Percentiles rank a stretch among this genome's conserved stretches.
Evolutionary conservation across 2,888 invertebrate species (phyloP).

Genomic region (Biston betularia): DNA sequence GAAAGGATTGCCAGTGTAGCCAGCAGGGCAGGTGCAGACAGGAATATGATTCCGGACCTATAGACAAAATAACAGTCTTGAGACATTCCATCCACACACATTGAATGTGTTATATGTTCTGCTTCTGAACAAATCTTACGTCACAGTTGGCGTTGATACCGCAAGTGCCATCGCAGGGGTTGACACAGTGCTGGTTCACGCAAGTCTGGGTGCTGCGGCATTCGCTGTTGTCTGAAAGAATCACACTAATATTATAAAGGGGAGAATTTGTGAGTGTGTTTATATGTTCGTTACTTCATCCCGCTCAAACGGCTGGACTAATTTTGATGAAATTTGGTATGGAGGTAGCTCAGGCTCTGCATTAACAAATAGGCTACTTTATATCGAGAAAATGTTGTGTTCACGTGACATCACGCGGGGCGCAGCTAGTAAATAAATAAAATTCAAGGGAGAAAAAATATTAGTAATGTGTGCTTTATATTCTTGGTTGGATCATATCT

Average conservation of each 20-base stretch:
- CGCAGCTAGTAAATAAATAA: too few species aligned
- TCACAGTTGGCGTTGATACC: slow-evolving; percentile 92
- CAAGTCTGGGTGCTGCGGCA: slow-evolving; percentile 91
- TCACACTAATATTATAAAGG: neutral
- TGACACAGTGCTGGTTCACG: slow-evolving; percentile 91
- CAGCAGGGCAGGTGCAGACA: slow-evolving; percentile 91
- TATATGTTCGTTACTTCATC: too few species aligned
- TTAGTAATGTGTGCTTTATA: too few species aligned
- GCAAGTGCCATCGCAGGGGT: slow-evolving; percentile 92
- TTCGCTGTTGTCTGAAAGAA: slow-evolving; percentile 88
- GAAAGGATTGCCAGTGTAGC: slow-evolving; percentile 93
- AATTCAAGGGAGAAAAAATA: too few species aligned
- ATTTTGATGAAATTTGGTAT: too few species aligned
- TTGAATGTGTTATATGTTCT: neutral
- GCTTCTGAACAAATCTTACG: slow-evolving; percentile 70
- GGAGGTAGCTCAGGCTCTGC: too few species aligned
- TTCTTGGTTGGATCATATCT: too few species aligned
- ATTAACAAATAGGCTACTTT: too few species aligned
- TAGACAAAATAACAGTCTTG: slow-evolving; percentile 22
- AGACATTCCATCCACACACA: neutral
- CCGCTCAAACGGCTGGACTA: too few species aligned
- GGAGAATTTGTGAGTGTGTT: too few species aligned
- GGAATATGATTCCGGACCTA: slow-evolving; percentile 91
- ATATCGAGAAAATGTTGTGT: too few species aligned
- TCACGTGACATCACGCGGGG: too few species aligned